Conservation (phyloP, 1,140 invertebrate species). For the Magallana gigas region DNA sequence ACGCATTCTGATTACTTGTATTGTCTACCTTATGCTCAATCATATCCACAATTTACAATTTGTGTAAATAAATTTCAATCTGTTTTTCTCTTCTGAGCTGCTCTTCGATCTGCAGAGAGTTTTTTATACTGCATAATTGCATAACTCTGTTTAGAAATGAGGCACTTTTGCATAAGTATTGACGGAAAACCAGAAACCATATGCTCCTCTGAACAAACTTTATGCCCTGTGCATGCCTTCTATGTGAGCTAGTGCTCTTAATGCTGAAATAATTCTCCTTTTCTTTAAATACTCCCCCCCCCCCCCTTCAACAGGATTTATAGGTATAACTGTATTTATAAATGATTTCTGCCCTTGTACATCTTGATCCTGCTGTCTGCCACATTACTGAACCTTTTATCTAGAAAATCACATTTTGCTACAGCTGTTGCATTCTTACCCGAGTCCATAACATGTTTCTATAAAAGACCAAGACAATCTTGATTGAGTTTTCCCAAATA, state of each 20-base stretch:
- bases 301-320: neutral
- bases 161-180: neutral
- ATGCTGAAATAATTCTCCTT: neutral
- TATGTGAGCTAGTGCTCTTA: neutral
- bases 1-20: neutral
- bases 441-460: no score
- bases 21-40: neutral
- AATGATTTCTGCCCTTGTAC: neutral
- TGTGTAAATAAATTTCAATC: neutral
- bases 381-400: neutral
- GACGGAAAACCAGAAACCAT: slow-evolving; percentile 5
- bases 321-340: neutral
- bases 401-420: neutral
- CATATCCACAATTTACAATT: slow-evolving; percentile 5
- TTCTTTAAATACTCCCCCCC: neutral
- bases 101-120: neutral
- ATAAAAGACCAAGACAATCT: neutral
- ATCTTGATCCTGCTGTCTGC: neutral
- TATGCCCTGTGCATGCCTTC: neutral
- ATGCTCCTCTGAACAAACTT: neutral
- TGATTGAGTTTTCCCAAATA: neutral
- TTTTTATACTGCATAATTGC: neutral
- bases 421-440: neutral
- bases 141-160: slow-evolving; percentile 15
- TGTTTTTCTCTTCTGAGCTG: neutral